A percentile compares a stretch with the other conserved stretches of the same genome.
Evolutionary conservation across 1,140 invertebrate genomes (phyloP).

Genomic region (Leucophenga varia): DNA sequence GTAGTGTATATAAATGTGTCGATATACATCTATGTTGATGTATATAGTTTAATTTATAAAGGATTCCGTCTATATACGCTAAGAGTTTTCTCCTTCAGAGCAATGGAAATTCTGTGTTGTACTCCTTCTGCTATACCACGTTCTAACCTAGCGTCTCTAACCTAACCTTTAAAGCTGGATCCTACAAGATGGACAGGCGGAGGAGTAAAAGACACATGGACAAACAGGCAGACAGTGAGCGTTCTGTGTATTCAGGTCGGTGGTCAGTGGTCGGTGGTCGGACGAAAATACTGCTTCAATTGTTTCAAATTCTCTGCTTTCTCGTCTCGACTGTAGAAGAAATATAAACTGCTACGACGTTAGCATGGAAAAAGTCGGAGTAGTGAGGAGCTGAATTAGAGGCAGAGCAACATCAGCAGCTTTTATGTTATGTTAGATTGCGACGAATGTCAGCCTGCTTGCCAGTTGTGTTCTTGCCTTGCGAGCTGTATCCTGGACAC

Average conservation of each 20-base stretch:
- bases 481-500: conserved; percentile 46
- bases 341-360: too few relatives aligned
- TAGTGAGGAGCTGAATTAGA: conserved; percentile 13
- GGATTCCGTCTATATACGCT: conserved; percentile 46
- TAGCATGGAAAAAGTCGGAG: conserved; percentile 13
- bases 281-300: conserved; percentile 51
- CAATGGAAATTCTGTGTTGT: conserved; percentile 23
- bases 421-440: conserved; percentile 52
- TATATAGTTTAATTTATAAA: conserved; percentile 49
- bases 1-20: too few relatives aligned
- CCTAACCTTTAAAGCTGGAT: conserved; percentile 14
- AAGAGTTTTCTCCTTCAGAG: conserved; percentile 43
- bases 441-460: conserved; percentile 42
- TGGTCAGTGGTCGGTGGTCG: conserved; percentile 51
- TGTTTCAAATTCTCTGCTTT: conserved; percentile 49
- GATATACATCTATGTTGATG: too few relatives aligned
- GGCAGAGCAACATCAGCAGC: too few relatives aligned
- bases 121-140: background rate
- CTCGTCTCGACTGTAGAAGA: conserved; percentile 24
- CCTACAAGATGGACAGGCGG: conserved; percentile 13
- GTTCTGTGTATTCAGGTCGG: too few relatives aligned
- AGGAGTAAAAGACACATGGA: conserved; percentile 26
- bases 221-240: conserved; percentile 30
- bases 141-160: too few relatives aligned
- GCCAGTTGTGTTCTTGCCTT: conserved; percentile 48